Conservation (phyloP, 64 coral and sea anemone genomes). For the Cladopsammia gracilis region DNA sequence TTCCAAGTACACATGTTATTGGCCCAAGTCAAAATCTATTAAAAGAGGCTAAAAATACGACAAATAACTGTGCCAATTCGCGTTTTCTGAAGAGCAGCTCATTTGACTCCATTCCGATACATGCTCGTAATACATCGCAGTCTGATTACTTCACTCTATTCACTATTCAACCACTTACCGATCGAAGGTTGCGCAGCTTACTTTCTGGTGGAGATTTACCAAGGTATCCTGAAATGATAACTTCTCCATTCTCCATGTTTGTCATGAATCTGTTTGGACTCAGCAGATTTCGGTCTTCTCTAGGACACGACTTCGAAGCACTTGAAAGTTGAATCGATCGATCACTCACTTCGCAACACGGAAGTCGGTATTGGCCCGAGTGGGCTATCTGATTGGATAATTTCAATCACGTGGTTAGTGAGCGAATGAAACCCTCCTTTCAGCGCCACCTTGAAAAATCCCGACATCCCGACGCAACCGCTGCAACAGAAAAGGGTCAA, state of each 20-base stretch:
- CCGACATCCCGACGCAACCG: not conserved
- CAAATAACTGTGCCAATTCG: not conserved
- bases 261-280: not conserved
- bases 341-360: not conserved
- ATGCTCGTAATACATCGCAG: not conserved
- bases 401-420: not conserved
- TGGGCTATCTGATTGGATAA: slow-evolving; percentile 3
- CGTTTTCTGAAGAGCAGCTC: not conserved
- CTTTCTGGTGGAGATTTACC: slow-evolving; percentile 34
- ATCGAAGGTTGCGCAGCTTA: slow-evolving; percentile 7
- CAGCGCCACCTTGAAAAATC: not conserved
- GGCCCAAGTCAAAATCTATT: not conserved
- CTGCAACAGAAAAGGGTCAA: too few relatives aligned
- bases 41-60: not conserved
- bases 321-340: not conserved
- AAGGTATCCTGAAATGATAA: slow-evolving; percentile 21
- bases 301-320: not conserved
- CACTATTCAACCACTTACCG: not conserved
- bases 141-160: not conserved
- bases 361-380: not conserved
- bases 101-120: not conserved
- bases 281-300: not conserved
- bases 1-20: not conserved
- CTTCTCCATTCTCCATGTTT: slow-evolving; percentile 7
- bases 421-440: not conserved